phyloP scores from a whole-genome alignment of 2,888 invertebrate genomes.

The Escarpia spicata region DNA sequence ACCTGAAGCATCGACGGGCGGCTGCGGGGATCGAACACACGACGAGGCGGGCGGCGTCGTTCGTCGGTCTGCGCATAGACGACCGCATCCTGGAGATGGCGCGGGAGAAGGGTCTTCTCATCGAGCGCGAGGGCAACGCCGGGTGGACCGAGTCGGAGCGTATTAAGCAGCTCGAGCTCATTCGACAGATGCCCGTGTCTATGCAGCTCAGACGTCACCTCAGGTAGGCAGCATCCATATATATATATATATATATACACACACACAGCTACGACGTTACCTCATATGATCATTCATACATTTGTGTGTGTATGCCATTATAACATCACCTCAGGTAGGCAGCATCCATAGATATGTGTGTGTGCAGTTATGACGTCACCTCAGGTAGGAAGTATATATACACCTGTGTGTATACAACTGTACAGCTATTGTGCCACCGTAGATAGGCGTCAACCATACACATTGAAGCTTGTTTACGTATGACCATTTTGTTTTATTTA shows the following conservation, averaged over 20 bases:
- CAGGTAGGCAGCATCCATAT: not conserved
- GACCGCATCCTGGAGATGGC: not conserved
- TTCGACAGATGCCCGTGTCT: not conserved
- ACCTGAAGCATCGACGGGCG: not conserved
- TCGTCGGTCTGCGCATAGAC: not conserved
- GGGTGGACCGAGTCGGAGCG: not conserved
- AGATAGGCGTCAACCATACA: too few species aligned
- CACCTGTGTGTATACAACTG: not conserved
- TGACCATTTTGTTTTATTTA: too few species aligned
- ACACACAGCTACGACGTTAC: not conserved
- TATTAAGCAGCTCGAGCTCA: not conserved
- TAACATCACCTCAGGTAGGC: not conserved
- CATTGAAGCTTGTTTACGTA: too few species aligned
- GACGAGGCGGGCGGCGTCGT: not conserved
- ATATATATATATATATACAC: too few species aligned
- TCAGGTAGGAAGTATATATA: not conserved
- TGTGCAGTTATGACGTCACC: not conserved
- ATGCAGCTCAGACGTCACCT: not conserved
- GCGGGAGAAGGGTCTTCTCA: not conserved
- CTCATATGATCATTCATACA: not conserved
- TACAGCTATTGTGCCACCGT: too few species aligned
- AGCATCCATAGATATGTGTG: not conserved
- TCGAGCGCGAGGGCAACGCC: not conserved
- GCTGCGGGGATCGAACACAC: not conserved
- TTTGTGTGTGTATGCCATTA: not conserved